Base-by-base conservation (phyloP, 2,797 vertebrate genomes). In the Phataginus tetradactyla region DNA sequence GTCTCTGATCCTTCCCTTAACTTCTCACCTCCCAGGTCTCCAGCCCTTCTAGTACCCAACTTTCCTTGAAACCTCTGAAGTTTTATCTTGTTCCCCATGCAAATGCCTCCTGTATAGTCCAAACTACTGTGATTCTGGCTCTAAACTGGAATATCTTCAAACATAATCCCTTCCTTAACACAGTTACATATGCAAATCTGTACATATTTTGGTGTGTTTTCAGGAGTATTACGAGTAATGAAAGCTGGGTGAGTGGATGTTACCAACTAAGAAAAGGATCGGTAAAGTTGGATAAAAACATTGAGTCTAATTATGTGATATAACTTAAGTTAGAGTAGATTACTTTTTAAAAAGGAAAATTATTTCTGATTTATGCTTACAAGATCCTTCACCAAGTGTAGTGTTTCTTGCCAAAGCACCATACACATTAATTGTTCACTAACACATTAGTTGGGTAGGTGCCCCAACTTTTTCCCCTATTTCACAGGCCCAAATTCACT, bases 401-500 rank as follows among this genome's bases (percentile, higher is more conserved):
- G 9, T 25, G 17, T 15, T 17, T 49, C 81, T 57, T 57, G 17
- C 17, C 15, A 21, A 32, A 20, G 3, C 15, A 27, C 32, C 9
- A 7, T 37, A 57, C 21, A 53, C 11, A 34, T 18, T 27, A 75
- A 5, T 51, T 0, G 0, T 15, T 14, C 17, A 53, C 64, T 57
- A 39, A 69, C 14, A 15, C 2, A 21, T 64, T 59, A 49, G 4
- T 57, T 59, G 34, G n/a, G 13, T 27, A 81, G 34, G 18, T 49
- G 49, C 2, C 7, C 32, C 32, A 59, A 57, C 29, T 5, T 39
- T 74, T n/a, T 2, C 20, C 1, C 11, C 51, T 61, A 23, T 1
- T 57, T 25, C 9, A 2, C 32, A 34, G 11, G n/a, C 1, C 3
- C 63, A 63, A 64, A 25, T 17, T 68, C 32, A 61, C 4, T 42